phyloP scores from a whole-genome alignment of 2,797 vertebrate species.

The Antennarius maculatus region DNA sequence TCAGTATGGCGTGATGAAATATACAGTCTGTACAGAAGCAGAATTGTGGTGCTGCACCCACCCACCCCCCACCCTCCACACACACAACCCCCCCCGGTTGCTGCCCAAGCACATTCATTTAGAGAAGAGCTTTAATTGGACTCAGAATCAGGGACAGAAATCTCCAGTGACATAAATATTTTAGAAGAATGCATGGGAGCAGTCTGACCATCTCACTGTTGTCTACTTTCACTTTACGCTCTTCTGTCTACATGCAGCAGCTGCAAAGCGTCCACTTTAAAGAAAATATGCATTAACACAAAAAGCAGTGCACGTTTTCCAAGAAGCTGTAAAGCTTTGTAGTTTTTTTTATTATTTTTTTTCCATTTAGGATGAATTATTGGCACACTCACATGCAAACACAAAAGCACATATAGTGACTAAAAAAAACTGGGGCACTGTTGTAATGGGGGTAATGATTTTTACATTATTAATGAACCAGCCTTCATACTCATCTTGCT shows the following conservation, averaged over 20 bases:
- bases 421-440: constrained; percentile 71
- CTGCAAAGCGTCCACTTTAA: no score
- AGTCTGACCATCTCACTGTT: constrained; percentile 50
- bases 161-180: constrained; percentile 75
- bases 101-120: constrained; percentile 60
- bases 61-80: neutral
- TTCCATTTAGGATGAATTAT: neutral
- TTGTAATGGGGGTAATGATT: constrained; percentile 75
- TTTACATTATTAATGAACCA: constrained; percentile 78
- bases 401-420: constrained; percentile 34
- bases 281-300: no score
- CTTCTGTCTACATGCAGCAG: constrained; percentile 27
- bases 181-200: constrained; percentile 60
- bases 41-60: constrained; percentile 7
- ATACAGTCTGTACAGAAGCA: constrained; percentile 7
- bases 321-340: constrained; percentile 41
- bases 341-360: constrained; percentile 53
- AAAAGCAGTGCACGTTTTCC: constrained; percentile 21
- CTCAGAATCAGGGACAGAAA: constrained; percentile 69
- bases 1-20: constrained; percentile 28
- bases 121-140: constrained; percentile 70
- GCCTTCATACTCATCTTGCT: constrained; percentile 70
- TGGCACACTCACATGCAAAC: constrained; percentile 30
- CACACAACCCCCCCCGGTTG: constrained; percentile 24
- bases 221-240: constrained; percentile 18